A percentile compares a stretch with the other conserved stretches of the same genome.
Conservation (phyloP, 2,113 vertebrate genomes). For the Catharus minimus region DNA sequence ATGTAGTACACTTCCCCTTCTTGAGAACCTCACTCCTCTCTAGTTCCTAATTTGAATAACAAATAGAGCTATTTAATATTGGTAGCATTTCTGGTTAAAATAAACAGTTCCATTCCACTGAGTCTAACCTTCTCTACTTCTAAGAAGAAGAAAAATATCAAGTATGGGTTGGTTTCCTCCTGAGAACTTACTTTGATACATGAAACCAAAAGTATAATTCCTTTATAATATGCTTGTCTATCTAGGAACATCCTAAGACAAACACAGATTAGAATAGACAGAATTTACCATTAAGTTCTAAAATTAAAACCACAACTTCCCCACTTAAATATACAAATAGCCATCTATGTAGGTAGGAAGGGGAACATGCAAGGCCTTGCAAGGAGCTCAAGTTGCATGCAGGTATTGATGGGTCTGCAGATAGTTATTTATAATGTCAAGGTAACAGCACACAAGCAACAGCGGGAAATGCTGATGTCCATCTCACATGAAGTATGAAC, state of each 20-base stretch:
- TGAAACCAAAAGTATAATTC: background rate
- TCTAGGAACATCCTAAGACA: background rate
- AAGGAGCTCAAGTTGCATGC: background rate
- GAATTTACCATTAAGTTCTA: background rate
- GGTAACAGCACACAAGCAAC: background rate
- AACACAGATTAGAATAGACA: background rate
- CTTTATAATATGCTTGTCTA: background rate
- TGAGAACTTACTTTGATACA: background rate
- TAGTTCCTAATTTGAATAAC: constrained; percentile 5
- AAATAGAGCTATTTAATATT: background rate
- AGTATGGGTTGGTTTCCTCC: background rate
- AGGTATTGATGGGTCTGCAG: background rate
- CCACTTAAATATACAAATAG: background rate
- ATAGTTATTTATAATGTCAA: background rate
- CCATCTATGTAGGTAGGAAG: background rate
- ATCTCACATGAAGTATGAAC: background rate
- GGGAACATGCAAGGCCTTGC: background rate
- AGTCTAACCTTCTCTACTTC: background rate
- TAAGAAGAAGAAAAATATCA: background rate
- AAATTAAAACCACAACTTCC: background rate
- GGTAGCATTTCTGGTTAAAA: background rate
- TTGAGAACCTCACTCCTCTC: background rate
- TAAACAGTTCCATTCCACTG: background rate
- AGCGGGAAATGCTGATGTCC: background rate
- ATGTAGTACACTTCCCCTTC: background rate